These are phyloP conservation scores for Picathartes gymnocephalus DNA, from an alignment of 2,113 vertebrate genomes.

Conservation along the genomic window DNA sequence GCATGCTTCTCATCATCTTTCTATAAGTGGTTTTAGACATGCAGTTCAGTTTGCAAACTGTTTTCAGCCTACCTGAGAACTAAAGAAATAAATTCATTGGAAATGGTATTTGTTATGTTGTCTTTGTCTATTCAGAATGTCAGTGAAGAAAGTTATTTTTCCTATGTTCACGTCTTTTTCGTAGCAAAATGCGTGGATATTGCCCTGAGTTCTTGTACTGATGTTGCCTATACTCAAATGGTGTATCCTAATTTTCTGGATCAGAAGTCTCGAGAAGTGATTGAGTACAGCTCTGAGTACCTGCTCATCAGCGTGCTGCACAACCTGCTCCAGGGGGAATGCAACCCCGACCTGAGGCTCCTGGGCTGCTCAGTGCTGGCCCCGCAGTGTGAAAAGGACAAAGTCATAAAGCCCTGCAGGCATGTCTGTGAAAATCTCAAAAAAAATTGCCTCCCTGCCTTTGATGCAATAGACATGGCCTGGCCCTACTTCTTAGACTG, in stretches of 20 bases:
- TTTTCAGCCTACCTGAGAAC: not conserved
- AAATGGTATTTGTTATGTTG: not conserved
- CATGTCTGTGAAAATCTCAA: constrained; percentile 81
- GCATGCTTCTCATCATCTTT: not conserved
- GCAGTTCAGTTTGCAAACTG: not conserved
- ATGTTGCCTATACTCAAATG: constrained; percentile 79
- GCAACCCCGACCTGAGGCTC: constrained; percentile 88
- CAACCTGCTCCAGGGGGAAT: constrained; percentile 89
- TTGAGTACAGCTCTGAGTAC: constrained; percentile 89
- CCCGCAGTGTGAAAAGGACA: constrained; percentile 78
- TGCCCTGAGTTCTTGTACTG: constrained; percentile 83
- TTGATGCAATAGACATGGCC: constrained; percentile 92
- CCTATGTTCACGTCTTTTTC: not conserved
- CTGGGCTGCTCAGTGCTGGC: constrained; percentile 91
- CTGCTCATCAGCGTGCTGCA: constrained; percentile 89
- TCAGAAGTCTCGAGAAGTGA: constrained; percentile 76
- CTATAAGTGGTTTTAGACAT: not conserved
- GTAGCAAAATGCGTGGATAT: constrained; percentile 82
- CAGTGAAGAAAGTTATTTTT: not conserved
- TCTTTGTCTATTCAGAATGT: not conserved
- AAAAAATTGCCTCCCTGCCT: constrained; percentile 82
- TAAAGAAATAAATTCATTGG: not conserved
- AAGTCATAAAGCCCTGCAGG: constrained; percentile 81
- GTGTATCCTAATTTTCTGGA: constrained; percentile 86
- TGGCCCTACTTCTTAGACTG: constrained; percentile 98